These are phyloP conservation scores for Ormyrus labotus DNA, from an alignment of 2,888 invertebrate genomes.

Conservation along the genomic window DNA sequence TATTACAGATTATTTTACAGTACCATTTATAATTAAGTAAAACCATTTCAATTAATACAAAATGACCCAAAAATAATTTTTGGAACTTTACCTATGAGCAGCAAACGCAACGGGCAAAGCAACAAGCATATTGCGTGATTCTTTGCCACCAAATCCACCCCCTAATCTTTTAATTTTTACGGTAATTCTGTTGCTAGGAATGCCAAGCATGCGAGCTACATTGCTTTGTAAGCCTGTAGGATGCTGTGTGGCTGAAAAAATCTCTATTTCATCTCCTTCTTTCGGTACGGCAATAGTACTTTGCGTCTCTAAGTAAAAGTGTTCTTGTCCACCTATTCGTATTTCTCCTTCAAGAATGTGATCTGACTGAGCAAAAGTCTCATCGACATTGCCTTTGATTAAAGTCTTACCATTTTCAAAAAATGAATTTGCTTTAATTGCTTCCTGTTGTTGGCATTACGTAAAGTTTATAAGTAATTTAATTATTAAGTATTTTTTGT, in stretches of 20 bases:
- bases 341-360: constrained; percentile 85
- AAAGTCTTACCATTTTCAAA: constrained; percentile 79
- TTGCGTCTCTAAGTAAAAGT: constrained; percentile 94
- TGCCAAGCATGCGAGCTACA: constrained; percentile 82
- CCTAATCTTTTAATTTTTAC: constrained; percentile 90
- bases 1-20: too few species aligned
- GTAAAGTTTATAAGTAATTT: too few species aligned
- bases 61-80: not conserved
- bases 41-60: too few species aligned
- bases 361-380: constrained; percentile 81
- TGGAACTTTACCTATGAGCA: constrained; percentile 79
- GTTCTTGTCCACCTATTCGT: constrained; percentile 93
- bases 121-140: constrained; percentile 82
- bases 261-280: constrained; percentile 86
- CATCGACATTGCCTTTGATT: constrained; percentile 81
- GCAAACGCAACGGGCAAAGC: constrained; percentile 87
- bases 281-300: constrained; percentile 83
- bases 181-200: constrained; percentile 85
- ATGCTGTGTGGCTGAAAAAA: constrained; percentile 89
- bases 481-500: too few species aligned
- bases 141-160: constrained; percentile 97
- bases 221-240: constrained; percentile 84
- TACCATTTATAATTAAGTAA: too few species aligned
- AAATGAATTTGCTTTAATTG: constrained; percentile 85
- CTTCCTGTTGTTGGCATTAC: constrained; percentile 77